Conservation (phyloP, 2,888 invertebrate species). For the Pherbina coryleti region DNA sequence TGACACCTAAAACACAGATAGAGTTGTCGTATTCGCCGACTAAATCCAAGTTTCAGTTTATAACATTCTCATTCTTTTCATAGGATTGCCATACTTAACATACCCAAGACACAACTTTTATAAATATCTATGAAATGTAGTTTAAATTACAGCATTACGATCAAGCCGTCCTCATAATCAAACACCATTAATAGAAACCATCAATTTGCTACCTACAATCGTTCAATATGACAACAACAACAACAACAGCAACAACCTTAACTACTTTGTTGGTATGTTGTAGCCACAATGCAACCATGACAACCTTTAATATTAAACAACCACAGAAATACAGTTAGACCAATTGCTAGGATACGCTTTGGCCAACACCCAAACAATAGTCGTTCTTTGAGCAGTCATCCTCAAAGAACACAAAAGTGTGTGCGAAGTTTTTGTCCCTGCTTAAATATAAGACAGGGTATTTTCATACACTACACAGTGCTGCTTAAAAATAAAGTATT, state of each 20-base stretch:
- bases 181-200: conserved; percentile 18
- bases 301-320: conserved; percentile 41
- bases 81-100: no score
- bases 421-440: conserved; percentile 38
- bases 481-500: not conserved
- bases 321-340: conserved; percentile 38
- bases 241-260: not conserved
- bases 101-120: not conserved
- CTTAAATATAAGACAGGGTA: conserved; percentile 4
- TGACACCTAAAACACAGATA: no score
- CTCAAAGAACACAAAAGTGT: conserved; percentile 48
- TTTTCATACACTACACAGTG: not conserved
- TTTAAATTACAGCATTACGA: not conserved
- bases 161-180: not conserved
- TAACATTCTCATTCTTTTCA: no score
- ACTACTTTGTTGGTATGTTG: conserved; percentile 40
- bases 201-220: not conserved
- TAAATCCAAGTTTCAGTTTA: no score
- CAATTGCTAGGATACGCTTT: conserved; percentile 64
- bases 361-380: conserved; percentile 59
- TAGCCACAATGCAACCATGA: conserved; percentile 50
- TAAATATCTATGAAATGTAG: not conserved
- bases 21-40: no score
- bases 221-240: not conserved
- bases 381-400: conserved; percentile 45